Conservation (phyloP, 2,888 invertebrate species). For the Amiota communis region DNA sequence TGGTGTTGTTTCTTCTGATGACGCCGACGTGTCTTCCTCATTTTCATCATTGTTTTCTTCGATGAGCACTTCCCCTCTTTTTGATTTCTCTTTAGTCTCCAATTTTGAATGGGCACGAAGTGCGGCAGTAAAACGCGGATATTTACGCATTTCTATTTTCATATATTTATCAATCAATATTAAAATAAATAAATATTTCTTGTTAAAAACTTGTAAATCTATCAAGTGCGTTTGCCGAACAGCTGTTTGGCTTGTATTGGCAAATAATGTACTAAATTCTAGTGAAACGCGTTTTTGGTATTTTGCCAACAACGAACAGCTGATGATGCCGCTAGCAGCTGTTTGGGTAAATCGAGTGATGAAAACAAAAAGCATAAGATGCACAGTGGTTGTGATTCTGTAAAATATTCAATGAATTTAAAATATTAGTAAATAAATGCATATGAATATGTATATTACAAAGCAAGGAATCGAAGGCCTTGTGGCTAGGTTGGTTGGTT, state of each 20-base stretch:
- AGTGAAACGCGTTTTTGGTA: no score
- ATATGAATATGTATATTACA: no score
- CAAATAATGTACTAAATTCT: no score
- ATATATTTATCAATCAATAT: neutral
- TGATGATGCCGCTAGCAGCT: no score
- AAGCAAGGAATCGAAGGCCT: no score
- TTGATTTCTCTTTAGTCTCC: constrained; percentile 67
- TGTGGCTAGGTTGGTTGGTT: no score
- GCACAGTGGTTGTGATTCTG: neutral
- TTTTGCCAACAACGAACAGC: no score
- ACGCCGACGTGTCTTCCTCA: no score
- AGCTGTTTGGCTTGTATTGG: neutral
- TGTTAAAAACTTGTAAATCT: constrained; percentile 5
- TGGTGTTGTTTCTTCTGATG: no score
- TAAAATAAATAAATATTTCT: neutral
- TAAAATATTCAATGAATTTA: neutral
- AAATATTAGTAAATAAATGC: neutral
- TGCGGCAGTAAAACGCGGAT: constrained; percentile 79
- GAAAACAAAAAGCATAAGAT: neutral
- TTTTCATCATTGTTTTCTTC: constrained; percentile 14
- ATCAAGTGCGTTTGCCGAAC: neutral
- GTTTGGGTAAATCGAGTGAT: no score
- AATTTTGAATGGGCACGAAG: constrained; percentile 78
- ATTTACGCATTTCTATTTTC: constrained; percentile 58
- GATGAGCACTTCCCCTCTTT: constrained; percentile 28